These are phyloP conservation scores for Uropsilus gracilis DNA, from an alignment of 2,113 vertebrate genomes.

Conservation along the genomic window DNA sequence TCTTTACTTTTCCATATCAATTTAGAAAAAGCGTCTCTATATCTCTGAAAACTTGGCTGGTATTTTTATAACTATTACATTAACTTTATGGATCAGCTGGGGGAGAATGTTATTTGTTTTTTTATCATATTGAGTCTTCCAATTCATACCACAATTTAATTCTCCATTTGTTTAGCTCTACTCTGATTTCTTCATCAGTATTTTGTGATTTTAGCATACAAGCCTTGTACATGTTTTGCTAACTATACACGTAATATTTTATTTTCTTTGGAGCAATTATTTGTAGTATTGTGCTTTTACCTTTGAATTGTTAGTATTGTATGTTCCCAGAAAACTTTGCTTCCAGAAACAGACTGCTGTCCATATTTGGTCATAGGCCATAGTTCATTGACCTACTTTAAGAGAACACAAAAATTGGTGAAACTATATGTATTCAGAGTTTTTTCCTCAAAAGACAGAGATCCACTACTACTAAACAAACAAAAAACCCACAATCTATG, in stretches of 20 bases:
- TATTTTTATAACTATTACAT: neutral
- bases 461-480: neutral
- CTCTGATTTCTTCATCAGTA: neutral
- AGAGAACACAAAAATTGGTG: constrained; percentile 1
- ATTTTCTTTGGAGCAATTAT: neutral
- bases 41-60: neutral
- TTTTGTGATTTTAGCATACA: neutral
- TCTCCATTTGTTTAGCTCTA: neutral
- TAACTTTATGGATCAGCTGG: neutral
- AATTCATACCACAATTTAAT: neutral
- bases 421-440: neutral
- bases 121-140: neutral
- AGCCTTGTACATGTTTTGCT: neutral
- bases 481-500: neutral
- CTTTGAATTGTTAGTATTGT: neutral
- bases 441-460: neutral
- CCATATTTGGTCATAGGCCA: neutral
- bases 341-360: neutral
- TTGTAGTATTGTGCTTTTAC: neutral
- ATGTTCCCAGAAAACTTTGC: neutral
- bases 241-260: neutral
- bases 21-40: neutral
- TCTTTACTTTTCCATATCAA: neutral
- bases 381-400: neutral
- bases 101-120: neutral